Base-by-base conservation (phyloP, 2,888 invertebrate genomes). In the Rhamphomyia laevipes region DNA sequence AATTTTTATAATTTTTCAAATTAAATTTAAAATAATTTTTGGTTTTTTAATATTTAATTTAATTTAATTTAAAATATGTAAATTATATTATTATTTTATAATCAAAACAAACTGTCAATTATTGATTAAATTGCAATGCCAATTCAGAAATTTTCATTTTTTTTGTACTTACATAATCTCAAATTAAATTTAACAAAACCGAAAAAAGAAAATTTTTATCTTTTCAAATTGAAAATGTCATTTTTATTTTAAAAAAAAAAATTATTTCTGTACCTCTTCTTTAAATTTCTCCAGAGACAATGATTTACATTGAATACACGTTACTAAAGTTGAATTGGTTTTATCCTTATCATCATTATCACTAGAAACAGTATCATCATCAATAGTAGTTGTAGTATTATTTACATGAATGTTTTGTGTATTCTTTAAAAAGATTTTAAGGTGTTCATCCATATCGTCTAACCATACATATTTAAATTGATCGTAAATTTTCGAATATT, bases 391-490 rank as follows among this genome's bases (percentile, higher is more conserved):
- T 7, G 7, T 27, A 6, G 23, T 27, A 27, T 27, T 27, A 27
- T 4, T 21, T 21, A n/a, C n/a, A n/a, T 21, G 21, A 21, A 27
- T 35, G n/a, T 35, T 35, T 35, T 35, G 35, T n/a, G 35, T 35
- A n/a, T 35, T 7, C 15, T 42, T 30, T 17, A 43, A 4, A 31
- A 43, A 43, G 10, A 81, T 77, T 2, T 77, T 67, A 59, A 91
- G 71, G 58, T 81, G 82, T 59, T 84, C 81, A 49, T 82, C 77
- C 37, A 82, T 73, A 61, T 88, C 84, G 59, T 86, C 84, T 48
- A 78, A 65, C 91, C 91, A 92, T 15, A 91, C 67, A 59, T 82
- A 82, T 1, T 81, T 74, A 64, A 84, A 86, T 56, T 77, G 74
- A 45, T 82, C 78, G 59, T 80, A 84, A 61, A 72, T 62, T 52